These are phyloP conservation scores for Cantharis flavilabris DNA, from an alignment of 2,888 invertebrate genomes.

Conservation along the genomic window DNA sequence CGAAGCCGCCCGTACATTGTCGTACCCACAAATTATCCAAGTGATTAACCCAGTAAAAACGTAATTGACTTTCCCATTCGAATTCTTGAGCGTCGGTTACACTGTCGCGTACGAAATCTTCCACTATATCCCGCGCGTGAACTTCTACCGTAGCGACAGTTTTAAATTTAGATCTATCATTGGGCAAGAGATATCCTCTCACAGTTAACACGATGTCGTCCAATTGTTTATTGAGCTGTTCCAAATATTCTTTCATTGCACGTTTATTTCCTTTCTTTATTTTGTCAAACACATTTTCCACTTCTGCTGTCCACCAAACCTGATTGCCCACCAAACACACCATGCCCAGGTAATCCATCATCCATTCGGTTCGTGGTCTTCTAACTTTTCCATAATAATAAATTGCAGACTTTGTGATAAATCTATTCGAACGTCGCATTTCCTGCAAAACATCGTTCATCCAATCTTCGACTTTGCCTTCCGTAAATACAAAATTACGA, in stretches of 20 bases:
- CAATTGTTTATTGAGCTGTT: slow-evolving; percentile 78
- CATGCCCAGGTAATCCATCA: slow-evolving; percentile 82
- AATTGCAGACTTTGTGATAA: slow-evolving; percentile 84
- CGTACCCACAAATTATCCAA: slow-evolving; percentile 79
- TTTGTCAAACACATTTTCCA: slow-evolving; percentile 83
- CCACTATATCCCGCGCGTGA: slow-evolving; percentile 89
- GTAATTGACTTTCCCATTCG: slow-evolving; percentile 91
- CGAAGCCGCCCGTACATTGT: slow-evolving; percentile 86
- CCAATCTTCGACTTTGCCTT: slow-evolving; percentile 90
- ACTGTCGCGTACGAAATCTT: slow-evolving; percentile 78
- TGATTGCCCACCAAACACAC: slow-evolving; percentile 73
- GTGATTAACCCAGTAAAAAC: slow-evolving; percentile 88
- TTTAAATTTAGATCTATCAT: slow-evolving; percentile 86
- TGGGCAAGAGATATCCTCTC: slow-evolving; percentile 71
- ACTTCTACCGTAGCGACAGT: slow-evolving; percentile 90
- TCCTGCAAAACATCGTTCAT: slow-evolving; percentile 84
- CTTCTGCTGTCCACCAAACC: slow-evolving; percentile 96
- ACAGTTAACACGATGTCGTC: slow-evolving; percentile 82
- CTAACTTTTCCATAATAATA: slow-evolving; percentile 83
- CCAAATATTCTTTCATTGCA: slow-evolving; percentile 89
- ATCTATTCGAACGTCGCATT: slow-evolving; percentile 84
- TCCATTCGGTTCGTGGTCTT: slow-evolving; percentile 77
- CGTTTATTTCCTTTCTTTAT: slow-evolving; percentile 76
- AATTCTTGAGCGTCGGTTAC: slow-evolving; percentile 85
- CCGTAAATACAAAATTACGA: slow-evolving; percentile 68